Conservation (phyloP, 2,888 invertebrate genomes). For the Rotaria sp. region DNA sequence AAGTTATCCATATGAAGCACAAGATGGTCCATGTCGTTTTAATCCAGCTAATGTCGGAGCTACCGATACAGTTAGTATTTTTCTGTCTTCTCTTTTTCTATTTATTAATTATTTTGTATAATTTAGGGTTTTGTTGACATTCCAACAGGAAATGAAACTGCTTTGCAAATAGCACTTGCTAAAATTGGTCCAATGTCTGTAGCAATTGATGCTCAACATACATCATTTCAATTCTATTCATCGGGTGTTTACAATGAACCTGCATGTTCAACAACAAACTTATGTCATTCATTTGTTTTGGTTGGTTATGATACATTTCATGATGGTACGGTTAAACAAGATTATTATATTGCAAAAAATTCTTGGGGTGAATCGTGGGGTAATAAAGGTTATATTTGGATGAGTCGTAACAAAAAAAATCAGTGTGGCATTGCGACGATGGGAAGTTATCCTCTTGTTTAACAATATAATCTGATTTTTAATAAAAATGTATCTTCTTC, state of each 20-base stretch:
- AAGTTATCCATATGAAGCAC: slow-evolving; percentile 42
- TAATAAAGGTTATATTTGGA: slow-evolving; percentile 70
- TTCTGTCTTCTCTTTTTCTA: neutral
- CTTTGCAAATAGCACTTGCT: slow-evolving; percentile 42
- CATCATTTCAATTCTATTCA: slow-evolving; percentile 42
- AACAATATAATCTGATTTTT: slow-evolving; percentile 45
- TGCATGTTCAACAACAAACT: slow-evolving; percentile 36
- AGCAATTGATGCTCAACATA: slow-evolving; percentile 41
- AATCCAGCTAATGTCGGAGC: slow-evolving; percentile 41
- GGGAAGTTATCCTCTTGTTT: slow-evolving; percentile 78
- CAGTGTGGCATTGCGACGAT: slow-evolving; percentile 76
- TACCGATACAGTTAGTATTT: slow-evolving; percentile 35
- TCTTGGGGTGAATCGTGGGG: slow-evolving; percentile 73
- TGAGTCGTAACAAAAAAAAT: slow-evolving; percentile 74
- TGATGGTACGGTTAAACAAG: slow-evolving; percentile 37
- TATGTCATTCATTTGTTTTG: slow-evolving; percentile 42
- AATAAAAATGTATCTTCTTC: too few species aligned
- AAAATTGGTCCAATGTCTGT: slow-evolving; percentile 42
- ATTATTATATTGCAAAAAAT: slow-evolving; percentile 44
- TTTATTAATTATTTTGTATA: neutral
- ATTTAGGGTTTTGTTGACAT: slow-evolving; percentile 42
- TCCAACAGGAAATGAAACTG: slow-evolving; percentile 43
- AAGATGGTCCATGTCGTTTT: slow-evolving; percentile 40
- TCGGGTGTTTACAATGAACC: slow-evolving; percentile 43
- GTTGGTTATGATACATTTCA: slow-evolving; percentile 43